Evolutionary conservation across 2,888 invertebrate species (phyloP).

Genomic region (Elaeidobius kamerunicus): DNA sequence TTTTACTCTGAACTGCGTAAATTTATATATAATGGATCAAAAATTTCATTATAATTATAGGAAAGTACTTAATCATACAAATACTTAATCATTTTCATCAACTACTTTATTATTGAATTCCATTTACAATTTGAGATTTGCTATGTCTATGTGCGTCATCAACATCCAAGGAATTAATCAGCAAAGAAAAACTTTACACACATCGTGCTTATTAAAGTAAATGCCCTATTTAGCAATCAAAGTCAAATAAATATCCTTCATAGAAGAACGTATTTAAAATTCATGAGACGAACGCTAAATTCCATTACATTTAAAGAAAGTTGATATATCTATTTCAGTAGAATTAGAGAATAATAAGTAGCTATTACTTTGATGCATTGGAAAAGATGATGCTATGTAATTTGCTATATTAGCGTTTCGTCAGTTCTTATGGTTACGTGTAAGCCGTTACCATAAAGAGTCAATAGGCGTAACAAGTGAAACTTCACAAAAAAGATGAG

Average conservation of each 20-base stretch:
- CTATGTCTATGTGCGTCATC: no score
- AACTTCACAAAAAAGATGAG: constrained; percentile 20
- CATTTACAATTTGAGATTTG: no score
- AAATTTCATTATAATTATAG: no score
- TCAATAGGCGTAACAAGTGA: constrained; percentile 19
- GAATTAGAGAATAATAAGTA: constrained; percentile 21
- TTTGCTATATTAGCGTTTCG: constrained; percentile 21
- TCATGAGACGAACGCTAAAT: constrained; percentile 10
- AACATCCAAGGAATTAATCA: no score
- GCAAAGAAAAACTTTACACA: no score
- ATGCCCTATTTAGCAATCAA: constrained; percentile 3
- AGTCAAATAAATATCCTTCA: constrained; percentile 2
- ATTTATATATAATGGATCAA: no score
- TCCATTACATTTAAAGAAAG: constrained; percentile 18
- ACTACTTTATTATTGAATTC: no score
- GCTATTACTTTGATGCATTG: constrained; percentile 4
- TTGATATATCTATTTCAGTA: constrained; percentile 17
- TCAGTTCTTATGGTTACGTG: constrained; percentile 8
- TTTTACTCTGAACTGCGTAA: no score
- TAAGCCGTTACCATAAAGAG: constrained; percentile 17
- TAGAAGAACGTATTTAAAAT: constrained; percentile 12
- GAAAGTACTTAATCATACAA: no score
- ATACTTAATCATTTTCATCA: no score
- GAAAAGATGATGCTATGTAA: constrained; percentile 19
- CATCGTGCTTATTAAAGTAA: constrained; percentile 4